Evolutionary conservation across 1,140 invertebrate species (phyloP).

Genomic region (Cherax destructor): DNA sequence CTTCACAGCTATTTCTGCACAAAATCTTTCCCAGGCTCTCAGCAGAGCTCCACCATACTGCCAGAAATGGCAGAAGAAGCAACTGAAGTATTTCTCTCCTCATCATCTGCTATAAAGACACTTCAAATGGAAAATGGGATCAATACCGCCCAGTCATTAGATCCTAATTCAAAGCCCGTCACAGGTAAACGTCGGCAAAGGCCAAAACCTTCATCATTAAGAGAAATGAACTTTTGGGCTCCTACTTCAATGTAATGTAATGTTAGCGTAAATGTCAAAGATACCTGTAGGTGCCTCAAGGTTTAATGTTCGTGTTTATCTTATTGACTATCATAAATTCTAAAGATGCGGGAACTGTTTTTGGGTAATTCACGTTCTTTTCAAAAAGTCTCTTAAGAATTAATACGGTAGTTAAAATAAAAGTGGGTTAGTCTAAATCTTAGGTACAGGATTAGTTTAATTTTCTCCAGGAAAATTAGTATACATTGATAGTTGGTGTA

Average conservation of each 20-base stretch:
- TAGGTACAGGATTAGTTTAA: no score
- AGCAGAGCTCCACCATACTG: not conserved
- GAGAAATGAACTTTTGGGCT: constrained; percentile 60
- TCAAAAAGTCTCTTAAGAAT: no score
- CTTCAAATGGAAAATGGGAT: constrained; percentile 19
- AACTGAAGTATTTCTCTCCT: not conserved
- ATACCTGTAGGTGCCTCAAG: not conserved
- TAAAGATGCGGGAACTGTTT: no score
- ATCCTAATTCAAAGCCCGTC: not conserved
- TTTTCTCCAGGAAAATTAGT: no score
- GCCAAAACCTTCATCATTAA: constrained; percentile 37
- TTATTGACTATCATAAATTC: not conserved
- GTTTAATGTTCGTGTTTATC: not conserved
- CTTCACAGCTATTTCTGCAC: constrained; percentile 50
- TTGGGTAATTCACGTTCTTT: no score
- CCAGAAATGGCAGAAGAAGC: not conserved
- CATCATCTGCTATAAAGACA: not conserved
- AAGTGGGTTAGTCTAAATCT: no score
- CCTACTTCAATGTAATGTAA: constrained; percentile 41
- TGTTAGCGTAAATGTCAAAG: not conserved
- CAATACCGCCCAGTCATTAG: not conserved
- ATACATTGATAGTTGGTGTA: no score
- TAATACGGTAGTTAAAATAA: no score
- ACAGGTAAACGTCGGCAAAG: not conserved
- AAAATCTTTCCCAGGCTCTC: constrained; percentile 6